Evolutionary conservation across 1,140 invertebrate genomes (phyloP).

Genomic region (Magallana gigas): DNA sequence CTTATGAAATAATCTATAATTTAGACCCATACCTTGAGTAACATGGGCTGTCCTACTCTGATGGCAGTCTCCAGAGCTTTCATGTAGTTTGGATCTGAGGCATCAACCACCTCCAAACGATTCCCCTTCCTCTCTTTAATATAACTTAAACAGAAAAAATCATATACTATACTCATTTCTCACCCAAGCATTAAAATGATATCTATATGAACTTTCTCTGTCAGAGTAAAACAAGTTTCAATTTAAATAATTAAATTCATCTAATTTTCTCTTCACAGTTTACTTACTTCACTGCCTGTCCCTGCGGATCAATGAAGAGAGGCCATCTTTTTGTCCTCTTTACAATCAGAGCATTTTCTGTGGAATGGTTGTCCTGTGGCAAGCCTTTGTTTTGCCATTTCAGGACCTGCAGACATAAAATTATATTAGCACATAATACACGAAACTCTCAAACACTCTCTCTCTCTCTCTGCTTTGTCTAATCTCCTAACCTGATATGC

Average conservation of each 20-base stretch:
- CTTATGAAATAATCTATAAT: too few relatives aligned
- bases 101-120: slow-evolving; percentile 72
- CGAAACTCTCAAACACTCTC: too few relatives aligned
- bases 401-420: slow-evolving; percentile 84
- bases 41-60: slow-evolving; percentile 76
- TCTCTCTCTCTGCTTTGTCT: too few relatives aligned
- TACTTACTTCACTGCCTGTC: slow-evolving; percentile 83
- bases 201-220: not conserved
- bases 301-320: slow-evolving; percentile 92
- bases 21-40: slow-evolving; percentile 68
- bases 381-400: slow-evolving; percentile 90
- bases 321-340: slow-evolving; percentile 90
- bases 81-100: slow-evolving; percentile 76
- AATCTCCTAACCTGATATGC: slow-evolving; percentile 77
- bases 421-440: not conserved
- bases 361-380: slow-evolving; percentile 89
- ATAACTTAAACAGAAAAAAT: slow-evolving; percentile 68
- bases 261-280: too few relatives aligned
- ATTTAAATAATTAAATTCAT: too few relatives aligned
- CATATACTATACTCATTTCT: not conserved
- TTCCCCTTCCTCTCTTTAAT: slow-evolving; percentile 76
- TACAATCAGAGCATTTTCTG: slow-evolving; percentile 92
- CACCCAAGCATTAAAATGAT: not conserved
- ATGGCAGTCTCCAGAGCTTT: slow-evolving; percentile 77
- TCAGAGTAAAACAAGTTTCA: too few relatives aligned